Evolutionary conservation across 2,797 vertebrate genomes (phyloP).

Genomic region (Crocodylus rhombifer): DNA sequence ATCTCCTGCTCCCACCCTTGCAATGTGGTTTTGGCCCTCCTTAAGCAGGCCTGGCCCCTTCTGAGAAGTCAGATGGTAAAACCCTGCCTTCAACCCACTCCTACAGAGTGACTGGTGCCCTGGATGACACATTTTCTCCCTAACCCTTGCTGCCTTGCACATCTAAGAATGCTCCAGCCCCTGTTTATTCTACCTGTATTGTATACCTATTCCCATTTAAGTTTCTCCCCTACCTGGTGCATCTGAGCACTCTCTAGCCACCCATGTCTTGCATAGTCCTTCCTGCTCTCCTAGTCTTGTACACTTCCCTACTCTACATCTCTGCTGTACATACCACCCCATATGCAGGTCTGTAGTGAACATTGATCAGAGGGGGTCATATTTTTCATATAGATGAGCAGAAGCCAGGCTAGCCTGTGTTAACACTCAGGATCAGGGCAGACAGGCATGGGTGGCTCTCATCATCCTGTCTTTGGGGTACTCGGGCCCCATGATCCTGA

Average conservation of each 20-base stretch:
- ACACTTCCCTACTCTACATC: background rate
- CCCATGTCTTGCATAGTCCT: background rate
- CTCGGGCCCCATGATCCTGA: no score
- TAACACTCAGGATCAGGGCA: no score
- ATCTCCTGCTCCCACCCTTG: no score
- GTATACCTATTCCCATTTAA: background rate
- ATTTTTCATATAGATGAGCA: no score
- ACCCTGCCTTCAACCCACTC: background rate
- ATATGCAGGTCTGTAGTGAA: background rate
- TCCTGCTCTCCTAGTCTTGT: background rate
- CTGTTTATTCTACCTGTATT: background rate
- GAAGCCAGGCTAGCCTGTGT: no score
- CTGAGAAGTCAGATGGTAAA: no score
- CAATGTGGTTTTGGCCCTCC: no score
- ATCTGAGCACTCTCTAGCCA: no score
- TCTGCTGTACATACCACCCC: background rate
- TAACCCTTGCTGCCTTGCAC: background rate
- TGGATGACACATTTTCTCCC: background rate
- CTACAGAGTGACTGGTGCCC: no score
- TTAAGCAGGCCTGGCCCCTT: no score
- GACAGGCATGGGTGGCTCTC: no score
- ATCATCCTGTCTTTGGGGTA: no score
- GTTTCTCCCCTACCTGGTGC: background rate
- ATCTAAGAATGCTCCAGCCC: background rate
- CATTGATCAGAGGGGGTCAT: fast-evolving